Base-by-base conservation (phyloP, 2,797 vertebrate species). In the Otus scops region DNA sequence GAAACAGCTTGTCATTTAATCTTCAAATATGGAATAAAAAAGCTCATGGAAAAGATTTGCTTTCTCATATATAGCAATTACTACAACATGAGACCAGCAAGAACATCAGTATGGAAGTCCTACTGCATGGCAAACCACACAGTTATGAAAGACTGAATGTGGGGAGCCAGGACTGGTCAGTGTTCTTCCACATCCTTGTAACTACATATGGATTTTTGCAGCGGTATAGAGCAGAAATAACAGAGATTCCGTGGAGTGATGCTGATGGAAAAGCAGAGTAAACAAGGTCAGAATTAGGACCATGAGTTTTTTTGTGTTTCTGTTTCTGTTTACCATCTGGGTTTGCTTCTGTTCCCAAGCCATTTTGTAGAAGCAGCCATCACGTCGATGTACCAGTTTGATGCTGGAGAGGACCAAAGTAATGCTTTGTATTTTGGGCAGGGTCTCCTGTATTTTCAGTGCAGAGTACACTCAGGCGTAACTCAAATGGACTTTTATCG, bases 361-460 rank as follows among this genome's bases (percentile, higher is more conserved):
- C 26, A 5, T 64, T 56, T 32, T 53, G 14, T 3, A n/a, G 45
- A 67, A 50, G 65, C 13, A 84, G 23, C 50, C 7, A 2, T 26
- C 47, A 6, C 3, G 2, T 16, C 4, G 7, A 14, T 17, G 10
- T 26, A 24, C 4, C 1, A 2, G 9, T 36, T 61, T 4, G 3
- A 4, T 15, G 30, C 38, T 64, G 15, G 28, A 77, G 38, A 91
- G 26, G 85, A 14, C 12, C 48, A 39, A 47, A 75, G 59, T 20
- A 22, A 16, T 21, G 23, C 34, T 88, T 54, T 47, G 26, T 36
- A 15, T 84, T 60, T 84, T 15, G 45, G 30, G 30, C 32, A 75
- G 39, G 11, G n/a, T 47, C 26, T 68, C 28, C n/a, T 38, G 13
- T 10, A 17, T 63, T 86, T 81, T 65, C 36, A 54, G 0, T n/a